Evolutionary conservation across 2,113 vertebrate genomes (phyloP).

Genomic region (Irena cyanogastra): DNA sequence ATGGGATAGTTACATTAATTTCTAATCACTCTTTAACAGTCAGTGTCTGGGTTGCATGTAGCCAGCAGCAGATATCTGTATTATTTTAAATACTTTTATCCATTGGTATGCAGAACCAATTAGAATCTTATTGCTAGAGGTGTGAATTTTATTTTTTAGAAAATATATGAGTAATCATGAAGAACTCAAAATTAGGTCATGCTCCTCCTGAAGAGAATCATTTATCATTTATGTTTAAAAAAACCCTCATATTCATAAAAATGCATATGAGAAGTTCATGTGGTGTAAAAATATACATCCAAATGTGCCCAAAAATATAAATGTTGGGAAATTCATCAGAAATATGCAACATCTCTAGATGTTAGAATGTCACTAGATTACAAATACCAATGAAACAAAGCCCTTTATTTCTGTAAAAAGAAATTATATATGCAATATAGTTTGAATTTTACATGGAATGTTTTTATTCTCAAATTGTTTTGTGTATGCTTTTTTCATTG

Average conservation of each 20-base stretch:
- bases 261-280: neutral
- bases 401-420: neutral
- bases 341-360: neutral
- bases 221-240: neutral
- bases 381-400: neutral
- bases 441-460: neutral
- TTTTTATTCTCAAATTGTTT: neutral
- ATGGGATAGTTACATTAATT: neutral
- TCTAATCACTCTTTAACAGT: constrained; percentile 29
- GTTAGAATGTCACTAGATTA: neutral
- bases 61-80: neutral
- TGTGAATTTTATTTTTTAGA: neutral
- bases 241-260: neutral
- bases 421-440: neutral
- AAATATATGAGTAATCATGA: neutral
- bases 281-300: neutral
- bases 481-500: neutral
- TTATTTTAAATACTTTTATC: neutral
- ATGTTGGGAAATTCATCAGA: neutral
- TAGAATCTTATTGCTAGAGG: neutral
- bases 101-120: neutral
- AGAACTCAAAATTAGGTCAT: neutral
- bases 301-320: neutral
- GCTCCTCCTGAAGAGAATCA: neutral
- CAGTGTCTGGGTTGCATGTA: neutral